Base-by-base conservation (phyloP, 53 echinoderm and acorn worm species). In the Temnopleurus reevesii region DNA sequence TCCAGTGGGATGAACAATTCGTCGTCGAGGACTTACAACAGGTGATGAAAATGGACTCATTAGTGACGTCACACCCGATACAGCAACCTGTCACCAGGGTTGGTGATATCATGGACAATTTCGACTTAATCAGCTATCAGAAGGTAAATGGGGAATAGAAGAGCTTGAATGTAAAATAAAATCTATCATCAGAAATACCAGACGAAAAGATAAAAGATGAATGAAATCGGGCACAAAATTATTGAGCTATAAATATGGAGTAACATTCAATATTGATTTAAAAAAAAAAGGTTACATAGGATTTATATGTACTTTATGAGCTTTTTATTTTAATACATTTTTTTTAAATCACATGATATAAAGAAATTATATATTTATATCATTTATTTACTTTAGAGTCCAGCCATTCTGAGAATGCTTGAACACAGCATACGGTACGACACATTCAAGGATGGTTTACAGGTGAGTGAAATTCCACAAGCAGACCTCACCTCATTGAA, bases 401-500 rank as follows among this genome's bases (percentile, higher is more conserved):
- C 93, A 33, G 96, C 99, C 0, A 92, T 99, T 26, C 89, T 99
- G 18, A 86, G 99, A 47, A 99, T 99, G 99, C 82, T 96, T 12
- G 91, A 93, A 9, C 94, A 92, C 57, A 86, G 94, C 13, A 61
- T 99, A 6, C 93, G 99, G 79, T 89, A 93, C 38, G 90, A 91
- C 13, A 38, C 89, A 76, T 98, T 96, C 84, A 92, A 76, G 71
- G 77, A 76, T 58, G 96, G 92, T 12, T 81, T 91, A 81, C 81
- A 87, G 91, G 94, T 96, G 89, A 55, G 91, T 89, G n/a, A n/a
- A n/a, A n/a, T n/a, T n/a, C n/a, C n/a, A n/a, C n/a, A n/a, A n/a
- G n/a, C n/a, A n/a, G n/a, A n/a, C n/a, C n/a, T n/a, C n/a, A n/a
- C n/a, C n/a, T n/a, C n/a, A n/a, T n/a, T n/a, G n/a, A n/a, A n/a